A percentile compares a stretch with the other conserved stretches of the same genome.
Conservation (phyloP, 2,113 vertebrate genomes). For the Crotophaga sulcirostris region DNA sequence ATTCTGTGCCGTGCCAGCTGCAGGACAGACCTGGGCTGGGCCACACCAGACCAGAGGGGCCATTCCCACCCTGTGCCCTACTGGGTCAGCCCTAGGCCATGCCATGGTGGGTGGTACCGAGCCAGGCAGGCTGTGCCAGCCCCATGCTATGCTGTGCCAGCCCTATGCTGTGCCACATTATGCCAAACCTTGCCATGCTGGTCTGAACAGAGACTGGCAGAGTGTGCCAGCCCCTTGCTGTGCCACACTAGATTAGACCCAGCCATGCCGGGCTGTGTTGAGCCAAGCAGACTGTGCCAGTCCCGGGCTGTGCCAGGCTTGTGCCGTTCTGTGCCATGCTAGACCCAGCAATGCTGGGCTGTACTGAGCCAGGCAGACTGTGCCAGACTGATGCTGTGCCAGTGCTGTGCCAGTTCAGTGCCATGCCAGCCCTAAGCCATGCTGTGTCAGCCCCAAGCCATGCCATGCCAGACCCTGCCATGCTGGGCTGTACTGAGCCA, state of each 20-base stretch:
- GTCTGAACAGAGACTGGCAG: neutral
- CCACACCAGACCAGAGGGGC: neutral
- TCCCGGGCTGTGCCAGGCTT: too few relatives aligned
- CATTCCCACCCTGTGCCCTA: too few relatives aligned
- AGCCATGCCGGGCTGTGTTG: neutral
- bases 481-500: too few relatives aligned
- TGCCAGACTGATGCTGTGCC: neutral
- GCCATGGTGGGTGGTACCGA: neutral
- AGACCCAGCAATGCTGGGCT: neutral
- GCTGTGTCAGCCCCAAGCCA: neutral
- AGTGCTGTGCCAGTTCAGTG: neutral
- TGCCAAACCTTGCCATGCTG: neutral
- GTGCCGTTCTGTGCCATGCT: neutral
- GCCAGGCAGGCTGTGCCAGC: neutral
- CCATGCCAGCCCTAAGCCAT: neutral
- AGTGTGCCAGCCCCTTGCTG: neutral
- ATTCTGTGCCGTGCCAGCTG: accelerated
- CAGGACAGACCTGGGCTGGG: neutral
- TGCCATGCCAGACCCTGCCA: neutral
- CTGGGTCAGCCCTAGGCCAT: neutral
- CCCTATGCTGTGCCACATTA: neutral
- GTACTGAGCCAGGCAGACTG: too few relatives aligned
- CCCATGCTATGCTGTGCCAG: neutral
- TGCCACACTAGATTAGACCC: neutral
- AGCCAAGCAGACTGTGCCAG: neutral